phyloP scores from a whole-genome alignment of 2,888 invertebrate species.

The Clivina fossor region DNA sequence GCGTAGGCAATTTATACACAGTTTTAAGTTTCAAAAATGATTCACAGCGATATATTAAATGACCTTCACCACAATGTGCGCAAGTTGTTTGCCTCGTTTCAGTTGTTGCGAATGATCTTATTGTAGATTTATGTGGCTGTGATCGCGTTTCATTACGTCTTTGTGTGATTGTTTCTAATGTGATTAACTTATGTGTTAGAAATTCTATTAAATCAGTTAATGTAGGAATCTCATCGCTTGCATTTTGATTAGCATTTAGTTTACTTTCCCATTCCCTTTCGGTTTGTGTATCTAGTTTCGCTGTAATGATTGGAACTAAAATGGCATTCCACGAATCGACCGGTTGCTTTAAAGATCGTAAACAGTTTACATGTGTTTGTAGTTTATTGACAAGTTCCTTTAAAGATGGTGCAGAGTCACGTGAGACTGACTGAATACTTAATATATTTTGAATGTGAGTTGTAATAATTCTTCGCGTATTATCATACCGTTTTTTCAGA shows the following conservation, averaged over 20 bases:
- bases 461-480: constrained; percentile 37
- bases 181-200: too few relatives aligned
- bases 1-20: not conserved
- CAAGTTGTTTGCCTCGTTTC: too few relatives aligned
- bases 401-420: constrained; percentile 32
- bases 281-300: constrained; percentile 40
- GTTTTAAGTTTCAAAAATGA: not conserved
- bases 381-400: constrained; percentile 35
- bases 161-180: too few relatives aligned
- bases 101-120: too few relatives aligned
- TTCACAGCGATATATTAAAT: not conserved
- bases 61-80: not conserved
- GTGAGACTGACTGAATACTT: constrained; percentile 31
- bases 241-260: too few relatives aligned
- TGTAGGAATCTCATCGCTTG: too few relatives aligned
- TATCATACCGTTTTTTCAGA: constrained; percentile 37
- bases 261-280: too few relatives aligned
- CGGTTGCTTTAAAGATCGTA: constrained; percentile 40
- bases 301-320: constrained; percentile 39
- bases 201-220: too few relatives aligned
- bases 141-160: too few relatives aligned
- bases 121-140: too few relatives aligned
- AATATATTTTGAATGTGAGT: constrained; percentile 37
- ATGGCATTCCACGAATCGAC: constrained; percentile 41
- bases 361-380: constrained; percentile 36